Evolutionary conservation across 1,140 invertebrate genomes (phyloP), one percentile per base, ranked within the genome.

Genomic region (Pogonomyrmex barbatus): DNA sequence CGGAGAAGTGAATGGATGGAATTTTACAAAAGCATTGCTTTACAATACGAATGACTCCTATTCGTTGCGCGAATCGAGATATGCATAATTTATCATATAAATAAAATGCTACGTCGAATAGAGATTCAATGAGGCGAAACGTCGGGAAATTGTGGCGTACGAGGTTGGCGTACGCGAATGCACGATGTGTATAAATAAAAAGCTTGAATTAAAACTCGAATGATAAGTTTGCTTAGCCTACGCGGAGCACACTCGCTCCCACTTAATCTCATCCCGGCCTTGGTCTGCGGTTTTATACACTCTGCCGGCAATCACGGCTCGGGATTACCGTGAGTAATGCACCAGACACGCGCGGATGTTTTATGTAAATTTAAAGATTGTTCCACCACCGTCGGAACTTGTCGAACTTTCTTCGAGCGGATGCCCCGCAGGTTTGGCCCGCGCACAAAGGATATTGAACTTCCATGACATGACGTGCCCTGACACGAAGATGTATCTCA

Each of bases 341-440:
- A 82, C 77, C 82, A 82, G 86, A 86, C 78, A 62, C 67, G 76
- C 89, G 39, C 79, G 87, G 50, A 81, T 79, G 79, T 75, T 90
- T 90, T 87, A 90, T 89, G 89, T 89, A 90, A 90, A 90, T 87
- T 85, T 86, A 71, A 71, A 89, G 82, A 88, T 88, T 86, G 89
- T 86, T 89, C 73, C 50, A 54, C 36, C 78, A 62, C 12, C 71
- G 33, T 62, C 39, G 52, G 5, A 42, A 36, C 24, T 82, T 54
- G 14, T 85, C 73, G 39, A 77, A 84, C 60, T 85, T 65, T 77
- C 73, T 78, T 77, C 58, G 14, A 52, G 56, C 50, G 47, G 36
- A 75, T 17, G 65, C 60, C 12, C 10, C 54, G 68, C n/a, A 56
- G 9, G 62, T 84, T 76, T 54, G 45, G n/a, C 17, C 12, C 58